Conservation (phyloP, 2,888 invertebrate species). For the Tuta absoluta region DNA sequence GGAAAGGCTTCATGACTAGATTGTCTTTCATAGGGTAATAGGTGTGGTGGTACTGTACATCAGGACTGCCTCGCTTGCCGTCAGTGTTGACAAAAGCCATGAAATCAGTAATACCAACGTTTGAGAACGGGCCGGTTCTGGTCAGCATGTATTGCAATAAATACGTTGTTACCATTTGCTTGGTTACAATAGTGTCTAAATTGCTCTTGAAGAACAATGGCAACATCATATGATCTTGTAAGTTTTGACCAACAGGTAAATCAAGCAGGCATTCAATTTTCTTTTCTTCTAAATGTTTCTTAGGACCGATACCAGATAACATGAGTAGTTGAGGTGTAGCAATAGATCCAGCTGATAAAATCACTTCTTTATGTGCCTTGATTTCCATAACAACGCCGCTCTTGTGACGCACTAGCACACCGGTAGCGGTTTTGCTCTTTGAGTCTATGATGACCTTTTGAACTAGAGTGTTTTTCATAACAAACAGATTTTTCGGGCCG, state of each 20-base stretch:
- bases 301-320: slow-evolving; percentile 77
- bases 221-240: slow-evolving; percentile 74
- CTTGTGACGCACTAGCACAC: slow-evolving; percentile 61
- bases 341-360: slow-evolving; percentile 74
- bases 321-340: slow-evolving; percentile 76
- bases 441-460: slow-evolving; percentile 74
- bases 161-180: slow-evolving; percentile 46
- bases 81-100: slow-evolving; percentile 75
- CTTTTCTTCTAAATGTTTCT: slow-evolving; percentile 51
- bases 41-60: slow-evolving; percentile 73
- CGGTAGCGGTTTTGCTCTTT: slow-evolving; percentile 56
- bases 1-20: slow-evolving; percentile 41
- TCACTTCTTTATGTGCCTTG: slow-evolving; percentile 67
- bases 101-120: slow-evolving; percentile 68
- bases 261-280: slow-evolving; percentile 60
- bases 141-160: slow-evolving; percentile 72
- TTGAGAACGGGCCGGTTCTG: slow-evolving; percentile 69
- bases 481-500: slow-evolving; percentile 50
- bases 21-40: slow-evolving; percentile 49
- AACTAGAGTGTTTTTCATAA: slow-evolving; percentile 75
- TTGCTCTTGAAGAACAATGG: slow-evolving; percentile 50
- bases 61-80: slow-evolving; percentile 65
- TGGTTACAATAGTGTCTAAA: slow-evolving; percentile 35
- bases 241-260: slow-evolving; percentile 72
- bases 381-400: slow-evolving; percentile 53